These are phyloP conservation scores for Drosophila bipectinata DNA, from an alignment of 1,140 invertebrate genomes.

Conservation along the genomic window DNA sequence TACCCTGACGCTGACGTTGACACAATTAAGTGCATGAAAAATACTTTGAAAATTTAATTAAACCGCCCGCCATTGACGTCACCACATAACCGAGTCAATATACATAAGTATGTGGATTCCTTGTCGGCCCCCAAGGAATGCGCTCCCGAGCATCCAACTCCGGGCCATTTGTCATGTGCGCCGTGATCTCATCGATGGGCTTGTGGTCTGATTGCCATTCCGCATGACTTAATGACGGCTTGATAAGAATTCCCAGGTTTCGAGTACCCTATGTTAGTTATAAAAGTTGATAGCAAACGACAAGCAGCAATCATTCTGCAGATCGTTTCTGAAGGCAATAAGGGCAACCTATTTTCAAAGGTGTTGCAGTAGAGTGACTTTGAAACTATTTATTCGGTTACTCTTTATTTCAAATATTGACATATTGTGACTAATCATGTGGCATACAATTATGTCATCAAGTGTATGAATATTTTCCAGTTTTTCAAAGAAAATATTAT, in stretches of 20 bases:
- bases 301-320: constrained; percentile 37
- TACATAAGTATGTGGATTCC: constrained; percentile 19
- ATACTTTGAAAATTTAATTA: constrained; percentile 77
- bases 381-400: too few species aligned
- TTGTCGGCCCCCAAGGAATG: constrained; percentile 23
- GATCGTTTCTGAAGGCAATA: constrained; percentile 26
- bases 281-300: constrained; percentile 21
- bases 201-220: constrained; percentile 33
- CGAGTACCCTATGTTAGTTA: background rate
- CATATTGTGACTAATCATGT: too few species aligned
- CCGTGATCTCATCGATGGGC: constrained; percentile 43
- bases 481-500: too few species aligned
- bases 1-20: constrained; percentile 45
- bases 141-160: constrained; percentile 16
- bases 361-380: too few species aligned
- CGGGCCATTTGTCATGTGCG: constrained; percentile 25
- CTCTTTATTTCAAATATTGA: too few species aligned
- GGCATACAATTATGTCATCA: too few species aligned
- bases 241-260: constrained; percentile 27
- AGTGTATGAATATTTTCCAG: background rate
- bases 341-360: background rate
- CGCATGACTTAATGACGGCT: constrained; percentile 28
- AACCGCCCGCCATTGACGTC: constrained; percentile 57
- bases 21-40: constrained; percentile 78
- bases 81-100: constrained; percentile 34